A percentile compares a stretch with the other conserved stretches of the same genome.
phyloP scores from a whole-genome alignment of 2,797 vertebrate genomes.

The Ficedula albicollis region DNA sequence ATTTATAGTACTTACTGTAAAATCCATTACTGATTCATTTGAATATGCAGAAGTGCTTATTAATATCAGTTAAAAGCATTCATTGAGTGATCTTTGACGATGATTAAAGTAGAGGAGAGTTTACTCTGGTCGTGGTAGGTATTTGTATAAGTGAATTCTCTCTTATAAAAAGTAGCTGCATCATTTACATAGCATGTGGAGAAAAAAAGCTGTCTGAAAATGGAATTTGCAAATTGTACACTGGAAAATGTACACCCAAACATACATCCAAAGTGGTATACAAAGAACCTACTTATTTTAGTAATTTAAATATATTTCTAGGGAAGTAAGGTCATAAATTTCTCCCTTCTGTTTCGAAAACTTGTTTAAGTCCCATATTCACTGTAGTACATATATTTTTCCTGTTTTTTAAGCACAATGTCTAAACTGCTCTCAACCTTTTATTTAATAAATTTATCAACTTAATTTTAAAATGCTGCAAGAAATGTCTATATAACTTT shows the following conservation, averaged over 20 bases:
- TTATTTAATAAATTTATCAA: background rate
- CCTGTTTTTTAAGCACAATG: background rate
- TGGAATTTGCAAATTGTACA: rapidly evolving
- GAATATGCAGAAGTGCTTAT: background rate
- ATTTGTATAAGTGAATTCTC: background rate
- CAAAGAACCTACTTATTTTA: background rate
- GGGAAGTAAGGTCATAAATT: background rate
- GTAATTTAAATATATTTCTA: background rate
- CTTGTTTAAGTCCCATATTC: background rate
- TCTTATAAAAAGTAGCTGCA: background rate
- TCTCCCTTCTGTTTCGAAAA: background rate
- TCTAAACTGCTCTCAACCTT: background rate
- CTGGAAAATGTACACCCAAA: background rate
- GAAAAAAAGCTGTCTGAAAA: background rate
- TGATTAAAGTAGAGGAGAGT: background rate
- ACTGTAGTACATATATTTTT: background rate
- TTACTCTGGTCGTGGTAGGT: background rate
- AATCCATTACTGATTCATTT: background rate
- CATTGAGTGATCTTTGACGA: background rate
- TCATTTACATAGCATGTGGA: background rate
- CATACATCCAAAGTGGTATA: no score
- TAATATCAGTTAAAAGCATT: background rate
- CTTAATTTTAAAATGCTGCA: background rate
- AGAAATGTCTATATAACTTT: background rate
- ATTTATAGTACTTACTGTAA: background rate